Evolutionary conservation across 2,113 vertebrate species (phyloP), one percentile per base, ranked within the genome.

Genomic region (Dromiciops gliroides): DNA sequence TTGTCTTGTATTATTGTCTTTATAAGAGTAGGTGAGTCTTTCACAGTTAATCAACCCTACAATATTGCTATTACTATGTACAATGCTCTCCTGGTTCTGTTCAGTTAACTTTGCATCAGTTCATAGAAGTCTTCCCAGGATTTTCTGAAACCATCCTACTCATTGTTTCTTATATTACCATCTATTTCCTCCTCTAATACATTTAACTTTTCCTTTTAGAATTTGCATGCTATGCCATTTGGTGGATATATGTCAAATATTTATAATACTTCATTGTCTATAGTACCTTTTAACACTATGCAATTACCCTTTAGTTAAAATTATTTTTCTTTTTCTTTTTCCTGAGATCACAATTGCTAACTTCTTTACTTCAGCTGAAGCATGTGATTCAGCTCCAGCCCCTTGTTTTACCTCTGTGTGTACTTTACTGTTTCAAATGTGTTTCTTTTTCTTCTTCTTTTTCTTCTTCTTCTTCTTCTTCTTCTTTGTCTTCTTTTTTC

Each of bases 261-360:
- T 67, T 2, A 5, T 67, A 67, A 37, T n/a, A 7, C 16, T n/a
- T 16, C 14, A n/a, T n/a, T 75, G 67, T 75, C 31, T n/a, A n/a
- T 75, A 16, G 37, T n/a, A 5, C 37, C 16, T n/a, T 75, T 19
- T n/a, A 75, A 1, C 4, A n/a, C 19, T 14, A 75, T 16, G 4
- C 19, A 67, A 3, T 37, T 67, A 37, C 3, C 31, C 1, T 22
- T 75, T 75, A 75, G 19, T 75, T 75, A n/a, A 4, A 0, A n/a
- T 19, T 75, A n/a, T n/a, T n/a, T 75, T 75, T 75, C 37, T 0
- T n/a, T 75, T n/a, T n/a, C 0, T 4, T 67, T 67, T 67, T 3
- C 4, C 11, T 19, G 10, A n/a, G 37, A n/a, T 22, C 14, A 75
- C 6, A 0, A n/a, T 14, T 19, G 4, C 16, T 22, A 19, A 1